phyloP scores from a whole-genome alignment of 2,888 invertebrate genomes.

The Caenorhabditis sp. region DNA sequence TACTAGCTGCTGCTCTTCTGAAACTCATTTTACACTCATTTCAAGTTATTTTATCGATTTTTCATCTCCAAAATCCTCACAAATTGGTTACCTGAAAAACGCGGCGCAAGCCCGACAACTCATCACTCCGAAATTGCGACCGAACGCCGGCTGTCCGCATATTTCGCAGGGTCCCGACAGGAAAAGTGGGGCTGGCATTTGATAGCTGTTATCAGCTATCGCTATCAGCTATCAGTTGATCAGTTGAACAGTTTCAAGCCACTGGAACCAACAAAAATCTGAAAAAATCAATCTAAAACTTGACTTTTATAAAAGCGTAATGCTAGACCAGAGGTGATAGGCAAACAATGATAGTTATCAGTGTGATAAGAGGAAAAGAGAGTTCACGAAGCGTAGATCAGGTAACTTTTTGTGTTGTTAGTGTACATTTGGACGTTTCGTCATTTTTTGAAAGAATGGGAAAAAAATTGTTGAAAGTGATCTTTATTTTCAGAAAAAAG shows the following conservation, averaged over 20 bases:
- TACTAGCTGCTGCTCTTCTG: constrained; percentile 30
- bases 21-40: background rate
- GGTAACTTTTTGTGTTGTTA: background rate
- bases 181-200: constrained; percentile 24
- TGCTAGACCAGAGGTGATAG: no score
- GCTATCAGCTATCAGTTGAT: no score
- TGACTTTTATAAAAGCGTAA: no score
- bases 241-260: no score
- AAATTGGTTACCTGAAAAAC: constrained; percentile 47
- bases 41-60: background rate
- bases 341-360: background rate
- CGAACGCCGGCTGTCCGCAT: constrained; percentile 51
- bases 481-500: constrained; percentile 2
- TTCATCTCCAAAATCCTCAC: no score
- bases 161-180: constrained; percentile 46
- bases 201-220: no score
- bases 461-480: constrained; percentile 7
- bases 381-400: background rate
- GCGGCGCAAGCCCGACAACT: constrained; percentile 67
- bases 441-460: background rate
- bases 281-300: no score
- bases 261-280: no score
- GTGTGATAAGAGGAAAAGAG: constrained; percentile 4
- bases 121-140: constrained; percentile 58
- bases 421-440: background rate